phyloP scores from a whole-genome alignment of 2,113 vertebrate genomes.

The Entomyzon cyanotis region DNA sequence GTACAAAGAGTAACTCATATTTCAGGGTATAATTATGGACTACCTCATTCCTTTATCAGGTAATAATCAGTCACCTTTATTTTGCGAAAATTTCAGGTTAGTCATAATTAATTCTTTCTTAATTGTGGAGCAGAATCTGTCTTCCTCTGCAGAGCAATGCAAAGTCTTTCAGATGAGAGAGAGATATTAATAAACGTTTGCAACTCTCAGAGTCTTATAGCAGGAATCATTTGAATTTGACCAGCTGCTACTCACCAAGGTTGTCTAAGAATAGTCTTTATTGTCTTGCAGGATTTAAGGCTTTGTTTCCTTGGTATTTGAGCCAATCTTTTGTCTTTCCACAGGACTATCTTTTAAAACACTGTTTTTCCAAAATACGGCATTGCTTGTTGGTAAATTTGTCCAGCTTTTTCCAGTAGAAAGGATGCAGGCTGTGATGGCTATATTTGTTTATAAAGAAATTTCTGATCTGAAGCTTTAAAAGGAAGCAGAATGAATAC shows the following conservation, averaged over 20 bases:
- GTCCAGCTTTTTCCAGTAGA: not conserved
- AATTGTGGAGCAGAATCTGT: not conserved
- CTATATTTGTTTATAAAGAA: not conserved
- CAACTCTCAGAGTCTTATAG: not conserved
- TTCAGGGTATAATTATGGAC: slow-evolving; percentile 86
- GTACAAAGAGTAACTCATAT: slow-evolving; percentile 78
- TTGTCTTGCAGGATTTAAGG: not conserved
- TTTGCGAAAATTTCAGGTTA: not conserved
- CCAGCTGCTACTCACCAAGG: slow-evolving; percentile 12
- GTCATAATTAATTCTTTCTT: not conserved
- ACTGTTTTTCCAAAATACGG: not conserved
- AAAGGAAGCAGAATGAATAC: not conserved
- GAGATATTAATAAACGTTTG: slow-evolving; percentile 29
- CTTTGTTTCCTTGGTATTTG: not conserved
- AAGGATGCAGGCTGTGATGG: not conserved
- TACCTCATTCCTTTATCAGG: slow-evolving; percentile 80
- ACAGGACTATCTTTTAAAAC: not conserved
- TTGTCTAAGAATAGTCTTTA: slow-evolving; percentile 25
- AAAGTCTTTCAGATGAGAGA: not conserved
- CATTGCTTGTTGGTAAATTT: not conserved
- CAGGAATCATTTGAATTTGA: slow-evolving; percentile 35
- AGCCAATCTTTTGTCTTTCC: not conserved
- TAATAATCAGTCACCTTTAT: slow-evolving; percentile 56
- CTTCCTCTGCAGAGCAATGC: not conserved
- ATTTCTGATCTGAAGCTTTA: not conserved